Percentiles rank a stretch among this genome's conserved stretches.
These are phyloP conservation scores for Pteropus rufus DNA, from an alignment of 2,797 vertebrate species.

Conservation along the genomic window DNA sequence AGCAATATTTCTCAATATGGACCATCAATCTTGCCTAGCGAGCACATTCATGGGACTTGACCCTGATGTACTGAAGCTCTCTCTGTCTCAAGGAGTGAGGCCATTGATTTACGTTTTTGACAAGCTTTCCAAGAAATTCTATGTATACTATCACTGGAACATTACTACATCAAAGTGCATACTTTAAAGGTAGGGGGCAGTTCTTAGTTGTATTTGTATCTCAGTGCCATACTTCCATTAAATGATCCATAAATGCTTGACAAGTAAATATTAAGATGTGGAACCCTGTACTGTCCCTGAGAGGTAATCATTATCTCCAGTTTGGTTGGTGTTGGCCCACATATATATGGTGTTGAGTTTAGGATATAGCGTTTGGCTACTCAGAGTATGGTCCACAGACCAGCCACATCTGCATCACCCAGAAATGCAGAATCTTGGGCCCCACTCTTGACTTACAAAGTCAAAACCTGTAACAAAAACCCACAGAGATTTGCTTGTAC, in stretches of 20 bases:
- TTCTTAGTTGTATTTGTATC: neutral
- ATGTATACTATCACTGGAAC: neutral
- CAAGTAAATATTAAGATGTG: neutral
- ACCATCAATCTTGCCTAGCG: neutral
- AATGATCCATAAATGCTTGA: neutral
- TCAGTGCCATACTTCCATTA: neutral
- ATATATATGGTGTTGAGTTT: neutral
- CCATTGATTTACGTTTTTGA: neutral
- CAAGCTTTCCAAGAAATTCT: neutral
- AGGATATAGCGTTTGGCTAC: neutral
- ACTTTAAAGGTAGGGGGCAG: neutral
- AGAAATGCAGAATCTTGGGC: neutral
- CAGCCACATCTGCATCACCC: neutral
- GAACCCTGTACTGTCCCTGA: neutral
- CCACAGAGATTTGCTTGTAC: neutral
- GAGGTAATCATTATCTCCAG: neutral
- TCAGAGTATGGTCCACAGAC: neutral
- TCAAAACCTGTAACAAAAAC: neutral
- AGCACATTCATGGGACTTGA: neutral
- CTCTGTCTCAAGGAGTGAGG: neutral
- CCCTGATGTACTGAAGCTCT: neutral
- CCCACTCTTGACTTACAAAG: neutral
- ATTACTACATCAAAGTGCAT: neutral
- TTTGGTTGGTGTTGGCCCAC: neutral
- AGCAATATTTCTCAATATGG: neutral